Base-by-base conservation (phyloP, 2,113 vertebrate genomes). In the Syngnathus scovelli region DNA sequence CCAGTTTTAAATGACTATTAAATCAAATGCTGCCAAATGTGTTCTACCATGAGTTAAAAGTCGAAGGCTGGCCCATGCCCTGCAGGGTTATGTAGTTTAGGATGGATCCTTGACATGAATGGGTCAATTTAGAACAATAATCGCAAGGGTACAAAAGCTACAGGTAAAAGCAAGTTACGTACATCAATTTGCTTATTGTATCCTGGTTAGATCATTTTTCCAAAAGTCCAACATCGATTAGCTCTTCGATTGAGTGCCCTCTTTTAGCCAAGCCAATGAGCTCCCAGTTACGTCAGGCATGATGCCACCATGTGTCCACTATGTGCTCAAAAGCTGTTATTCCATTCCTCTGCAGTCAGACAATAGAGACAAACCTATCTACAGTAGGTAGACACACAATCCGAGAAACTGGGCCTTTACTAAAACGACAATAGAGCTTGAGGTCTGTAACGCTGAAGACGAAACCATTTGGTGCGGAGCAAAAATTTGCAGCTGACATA, bases 261-360 rank as follows among this genome's bases (percentile, higher is more conserved):
- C 74, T 79, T 78, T 78, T 12, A 68, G 43, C 48, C 79, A 55
- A 83, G 82, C 89, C 86, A 82, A 54, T 89, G 74, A 82, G 12
- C 65, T 39, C 27, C 69, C 59, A 33, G 66, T 78, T 87, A 85
- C 81, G 84, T 89, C 85, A 87, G 68, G 49, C 67, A 3, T 78
- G 64, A 82, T 80, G 70, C 64, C 74, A 65, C 65, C 72, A 64
- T 75, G 39, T 67, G 66, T 62, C 66, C 78, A 79, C 68, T 67
- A 71, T 52, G 56, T 70, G 70, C 52, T 71, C 73, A 61, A 6
- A 0, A 67, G 66, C 43, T 2, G 12, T 44, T 9, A 67, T 55
- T 27, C 61, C 67, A 71, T 81, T 66, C 83, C 66, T 78, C 70
- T 66, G 61, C 51, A 41, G 67, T 46, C 58, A 62, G 74, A 70